phyloP scores from a whole-genome alignment of 2,113 vertebrate species.

The Microcebus ravelobensis region DNA sequence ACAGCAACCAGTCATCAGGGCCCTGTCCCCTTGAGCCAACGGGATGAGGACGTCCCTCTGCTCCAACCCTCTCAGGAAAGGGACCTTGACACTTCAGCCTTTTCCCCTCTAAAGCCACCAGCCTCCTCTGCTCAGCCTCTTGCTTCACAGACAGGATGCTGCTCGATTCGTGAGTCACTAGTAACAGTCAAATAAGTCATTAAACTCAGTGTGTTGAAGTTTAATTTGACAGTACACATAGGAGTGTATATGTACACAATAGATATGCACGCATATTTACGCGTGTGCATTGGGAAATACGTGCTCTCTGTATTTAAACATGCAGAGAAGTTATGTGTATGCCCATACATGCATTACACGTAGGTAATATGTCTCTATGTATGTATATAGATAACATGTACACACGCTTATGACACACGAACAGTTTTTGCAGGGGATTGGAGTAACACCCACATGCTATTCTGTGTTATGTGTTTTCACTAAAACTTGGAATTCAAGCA shows the following conservation, averaged over 20 bases:
- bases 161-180: fast-evolving
- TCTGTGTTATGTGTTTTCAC: neutral
- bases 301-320: neutral
- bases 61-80: neutral
- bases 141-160: neutral
- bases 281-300: neutral
- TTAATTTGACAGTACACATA: neutral
- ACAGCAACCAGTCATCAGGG: neutral
- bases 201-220: neutral
- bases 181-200: neutral
- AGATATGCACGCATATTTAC: neutral
- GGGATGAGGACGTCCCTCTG: neutral
- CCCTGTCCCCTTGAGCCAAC: neutral
- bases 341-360: neutral
- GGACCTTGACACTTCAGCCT: no score
- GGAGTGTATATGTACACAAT: neutral
- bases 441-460: neutral
- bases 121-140: neutral
- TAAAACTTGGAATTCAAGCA: neutral
- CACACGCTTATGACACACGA: neutral
- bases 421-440: neutral
- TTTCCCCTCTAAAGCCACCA: neutral
- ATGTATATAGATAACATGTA: neutral
- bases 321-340: neutral
- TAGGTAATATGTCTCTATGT: neutral